Evolutionary conservation across 2,888 invertebrate genomes (phyloP), one percentile per base, ranked within the genome.

Genomic region (Pteria penguin): DNA sequence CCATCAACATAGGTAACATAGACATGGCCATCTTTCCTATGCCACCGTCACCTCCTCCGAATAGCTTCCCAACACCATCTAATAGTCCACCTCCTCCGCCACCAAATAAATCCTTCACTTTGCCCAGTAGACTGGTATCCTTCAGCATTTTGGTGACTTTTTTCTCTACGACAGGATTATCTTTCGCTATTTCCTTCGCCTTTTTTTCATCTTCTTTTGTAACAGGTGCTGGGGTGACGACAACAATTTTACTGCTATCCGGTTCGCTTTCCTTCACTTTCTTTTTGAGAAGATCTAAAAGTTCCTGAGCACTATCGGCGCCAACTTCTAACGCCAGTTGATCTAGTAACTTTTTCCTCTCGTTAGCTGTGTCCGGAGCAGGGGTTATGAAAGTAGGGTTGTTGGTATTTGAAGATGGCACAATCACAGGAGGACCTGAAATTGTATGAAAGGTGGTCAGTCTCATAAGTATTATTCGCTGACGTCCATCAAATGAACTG

Each of bases 291-390:
- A 76, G 66, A 57, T 72, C 76, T 27, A 76, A 52, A n/a, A 76
- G 63, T 63, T 72, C 72, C 18, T 55, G 27, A 14, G 76, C 76
- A 27, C 72, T 76, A 29, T 76, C 76, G 1, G 62, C 71, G 2
- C 76, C 76, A 32, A 76, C 72, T 68, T 76, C 76, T n/a, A 72
- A 72, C 8, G 76, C 72, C 18, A 76, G 62, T n/a, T 67, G 61
- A 11, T 62, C 62, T 18, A 76, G 57, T 18, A 76, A 62, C 36
- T 62, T 71, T 18, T 68, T 58, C 61, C 72, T 76, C 18, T 65
- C 72, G 4, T 29, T 36, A 29, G 60, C 62, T 3, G 54, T 36
- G 18, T 66, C 66, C 14, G 52, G 27, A 4, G 57, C 57, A 26
- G 68, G 32, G 18, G 55, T 55, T 18, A 55, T 33, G 33, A 36